Evolutionary conservation across 2,113 vertebrate genomes (phyloP).

Genomic region (Hassar affinis): DNA sequence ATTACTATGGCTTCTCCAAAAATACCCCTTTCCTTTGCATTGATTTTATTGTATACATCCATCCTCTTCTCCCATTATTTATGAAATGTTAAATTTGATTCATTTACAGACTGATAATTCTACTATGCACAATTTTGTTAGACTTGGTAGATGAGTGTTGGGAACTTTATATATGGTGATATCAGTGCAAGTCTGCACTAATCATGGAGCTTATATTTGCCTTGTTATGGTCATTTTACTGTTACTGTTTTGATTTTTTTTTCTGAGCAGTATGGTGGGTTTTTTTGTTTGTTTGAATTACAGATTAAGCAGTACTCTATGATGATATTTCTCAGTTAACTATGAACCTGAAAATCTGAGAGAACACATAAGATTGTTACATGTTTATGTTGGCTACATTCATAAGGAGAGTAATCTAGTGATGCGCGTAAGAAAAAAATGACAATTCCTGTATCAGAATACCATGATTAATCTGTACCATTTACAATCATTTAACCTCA

Average conservation of each 20-base stretch:
- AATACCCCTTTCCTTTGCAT: slow-evolving; percentile 8
- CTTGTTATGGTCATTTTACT: slow-evolving; percentile 48
- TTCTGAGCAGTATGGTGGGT: background rate
- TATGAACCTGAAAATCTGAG: slow-evolving; percentile 28
- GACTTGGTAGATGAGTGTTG: background rate
- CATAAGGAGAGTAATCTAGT: slow-evolving; percentile 48
- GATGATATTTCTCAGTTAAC: background rate
- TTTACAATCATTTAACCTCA: slow-evolving; percentile 13
- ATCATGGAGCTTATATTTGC: slow-evolving; percentile 60
- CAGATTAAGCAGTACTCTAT: background rate
- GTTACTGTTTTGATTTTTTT: slow-evolving; percentile 47
- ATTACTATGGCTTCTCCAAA: slow-evolving; percentile 60
- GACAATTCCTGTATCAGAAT: background rate
- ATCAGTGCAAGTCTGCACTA: slow-evolving; percentile 70
- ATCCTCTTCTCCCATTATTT: slow-evolving; percentile 11
- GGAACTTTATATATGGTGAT: slow-evolving; percentile 10
- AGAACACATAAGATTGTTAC: background rate
- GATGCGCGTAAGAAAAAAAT: background rate
- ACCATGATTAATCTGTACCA: background rate
- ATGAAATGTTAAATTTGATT: slow-evolving; percentile 21
- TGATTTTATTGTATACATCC: background rate
- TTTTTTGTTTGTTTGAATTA: background rate
- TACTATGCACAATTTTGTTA: slow-evolving; percentile 35
- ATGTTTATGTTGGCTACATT: slow-evolving; percentile 38
- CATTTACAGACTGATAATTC: slow-evolving; percentile 14